Percentiles rank a stretch among this genome's conserved stretches.
Conservation (phyloP, 2,797 vertebrate genomes). For the Leptatherina wallacei region DNA sequence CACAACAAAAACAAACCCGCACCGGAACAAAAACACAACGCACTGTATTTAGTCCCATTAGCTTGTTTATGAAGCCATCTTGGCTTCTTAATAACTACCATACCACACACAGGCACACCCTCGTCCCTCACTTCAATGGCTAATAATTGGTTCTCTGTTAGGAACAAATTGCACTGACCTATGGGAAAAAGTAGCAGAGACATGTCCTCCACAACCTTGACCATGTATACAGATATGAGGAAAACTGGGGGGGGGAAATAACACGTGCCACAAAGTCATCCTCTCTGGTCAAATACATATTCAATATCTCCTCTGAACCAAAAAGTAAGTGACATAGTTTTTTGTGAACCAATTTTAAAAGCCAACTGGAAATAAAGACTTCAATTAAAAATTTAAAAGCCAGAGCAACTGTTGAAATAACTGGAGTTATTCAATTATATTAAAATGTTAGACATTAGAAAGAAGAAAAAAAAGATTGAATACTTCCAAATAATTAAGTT, state of each 20-base stretch:
- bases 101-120: conserved; percentile 47
- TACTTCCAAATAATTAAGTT: neutral
- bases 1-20: conserved; percentile 59
- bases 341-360: too few relatives aligned
- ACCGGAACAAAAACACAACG: conserved; percentile 27
- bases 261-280: too few relatives aligned
- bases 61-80: conserved; percentile 59
- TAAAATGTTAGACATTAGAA: too few relatives aligned
- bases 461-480: too few relatives aligned
- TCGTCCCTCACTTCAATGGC: conserved; percentile 35
- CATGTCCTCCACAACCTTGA: conserved; percentile 23
- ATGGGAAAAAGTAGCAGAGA: conserved; percentile 24
- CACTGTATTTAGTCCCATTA: conserved; percentile 45
- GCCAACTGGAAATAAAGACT: neutral
- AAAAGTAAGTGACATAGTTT: too few relatives aligned
- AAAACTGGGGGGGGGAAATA: neutral
- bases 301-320: neutral
- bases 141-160: conserved; percentile 62
- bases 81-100: conserved; percentile 55
- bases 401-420: neutral
- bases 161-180: conserved; percentile 54
- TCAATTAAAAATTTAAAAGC: conserved; percentile 21
- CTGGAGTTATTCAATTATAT: too few relatives aligned
- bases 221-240: neutral
- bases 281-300: neutral